Evolutionary conservation across 1,140 invertebrate genomes (phyloP).

Genomic region (Coenobita brevimanus): DNA sequence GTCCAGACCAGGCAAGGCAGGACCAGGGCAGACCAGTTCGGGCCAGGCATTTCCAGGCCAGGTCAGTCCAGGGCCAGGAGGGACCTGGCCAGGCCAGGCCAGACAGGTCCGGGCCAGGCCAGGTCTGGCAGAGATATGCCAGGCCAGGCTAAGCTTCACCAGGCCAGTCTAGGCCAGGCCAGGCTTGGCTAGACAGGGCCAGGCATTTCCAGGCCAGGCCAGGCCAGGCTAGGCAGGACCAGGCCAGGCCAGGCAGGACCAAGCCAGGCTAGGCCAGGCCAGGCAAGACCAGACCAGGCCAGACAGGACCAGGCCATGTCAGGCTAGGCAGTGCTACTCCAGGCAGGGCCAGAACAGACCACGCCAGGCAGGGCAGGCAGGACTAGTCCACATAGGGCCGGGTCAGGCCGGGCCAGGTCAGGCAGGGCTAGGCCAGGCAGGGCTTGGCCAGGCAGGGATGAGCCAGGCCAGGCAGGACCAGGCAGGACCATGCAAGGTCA

Average conservation of each 20-base stretch:
- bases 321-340: neutral
- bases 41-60: conserved; percentile 47
- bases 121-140: neutral
- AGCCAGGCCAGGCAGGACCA: conserved; percentile 55
- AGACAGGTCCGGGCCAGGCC: conserved; percentile 15
- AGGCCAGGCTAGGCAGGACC: too few relatives aligned
- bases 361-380: conserved; percentile 48
- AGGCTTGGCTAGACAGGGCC: neutral
- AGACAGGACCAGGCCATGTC: neutral
- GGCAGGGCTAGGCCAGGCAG: conserved; percentile 42
- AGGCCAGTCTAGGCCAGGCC: neutral
- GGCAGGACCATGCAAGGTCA: conserved; percentile 52
- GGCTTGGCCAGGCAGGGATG: conserved; percentile 31
- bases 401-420: conserved; percentile 56
- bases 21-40: conserved; percentile 16
- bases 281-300: neutral
- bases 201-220: neutral
- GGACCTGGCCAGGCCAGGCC: conserved; percentile 21
- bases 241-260: neutral
- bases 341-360: conserved; percentile 36
- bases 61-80: conserved; percentile 14
- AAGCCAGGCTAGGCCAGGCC: too few relatives aligned
- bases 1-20: conserved; percentile 48
- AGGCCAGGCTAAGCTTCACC: neutral
- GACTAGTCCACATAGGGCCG: conserved; percentile 54